Evolutionary conservation across 2,797 vertebrate genomes (phyloP).

Genomic region (Falco biarmicus): DNA sequence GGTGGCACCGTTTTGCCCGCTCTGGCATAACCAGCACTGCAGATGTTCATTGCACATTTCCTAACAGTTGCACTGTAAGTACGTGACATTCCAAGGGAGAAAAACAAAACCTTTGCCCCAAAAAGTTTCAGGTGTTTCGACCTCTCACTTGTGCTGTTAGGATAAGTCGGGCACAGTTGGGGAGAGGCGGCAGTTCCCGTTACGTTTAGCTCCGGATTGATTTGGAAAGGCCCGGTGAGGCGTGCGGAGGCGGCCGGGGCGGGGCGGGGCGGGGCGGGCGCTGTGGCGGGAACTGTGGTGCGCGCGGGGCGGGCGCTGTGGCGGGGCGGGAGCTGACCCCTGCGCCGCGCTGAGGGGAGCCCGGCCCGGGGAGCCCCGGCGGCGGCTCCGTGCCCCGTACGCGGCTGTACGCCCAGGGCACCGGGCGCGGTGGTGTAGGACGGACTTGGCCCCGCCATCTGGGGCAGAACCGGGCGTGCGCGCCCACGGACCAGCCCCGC

Average conservation of each 20-base stretch:
- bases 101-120: background rate
- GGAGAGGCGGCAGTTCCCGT: rapidly evolving
- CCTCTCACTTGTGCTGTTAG: rapidly evolving
- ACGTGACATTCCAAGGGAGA: background rate
- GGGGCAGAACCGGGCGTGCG: background rate
- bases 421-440: rapidly evolving
- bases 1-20: rapidly evolving
- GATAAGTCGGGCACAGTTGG: rapidly evolving
- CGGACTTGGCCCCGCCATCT: rapidly evolving
- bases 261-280: background rate
- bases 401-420: background rate
- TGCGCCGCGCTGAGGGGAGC: background rate
- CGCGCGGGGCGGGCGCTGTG: too few species aligned
- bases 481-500: too few species aligned
- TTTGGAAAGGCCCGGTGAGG: rapidly evolving
- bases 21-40: rapidly evolving
- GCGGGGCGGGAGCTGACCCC: background rate
- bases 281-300: background rate
- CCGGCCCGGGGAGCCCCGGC: too few species aligned
- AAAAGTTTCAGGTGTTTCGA: too few species aligned
- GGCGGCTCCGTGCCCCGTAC: too few species aligned
- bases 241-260: too few species aligned
- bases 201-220: rapidly evolving
- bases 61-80: background rate
- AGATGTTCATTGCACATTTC: background rate